Evolutionary conservation across 37 sponge, comb jelly and placozoan species (phyloP).

Genomic region (Aplysina aerophoba): DNA sequence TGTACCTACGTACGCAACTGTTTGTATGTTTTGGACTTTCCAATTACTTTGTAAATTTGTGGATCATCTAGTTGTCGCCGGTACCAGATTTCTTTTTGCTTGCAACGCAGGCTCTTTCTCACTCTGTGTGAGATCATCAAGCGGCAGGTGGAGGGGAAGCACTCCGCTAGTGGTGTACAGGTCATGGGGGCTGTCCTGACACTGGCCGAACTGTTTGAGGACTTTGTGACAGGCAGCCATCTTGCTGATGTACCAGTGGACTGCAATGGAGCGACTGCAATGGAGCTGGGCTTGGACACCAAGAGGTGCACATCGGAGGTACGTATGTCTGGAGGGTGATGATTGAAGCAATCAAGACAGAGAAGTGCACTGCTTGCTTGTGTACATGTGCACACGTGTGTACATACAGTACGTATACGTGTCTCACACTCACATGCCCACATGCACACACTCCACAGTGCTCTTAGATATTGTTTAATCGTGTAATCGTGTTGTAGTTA

Average conservation of each 20-base stretch:
- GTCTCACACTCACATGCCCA: neutral
- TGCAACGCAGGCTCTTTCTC: conserved; percentile 22
- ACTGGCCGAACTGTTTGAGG: conserved; percentile 51
- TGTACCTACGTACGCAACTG: conserved; percentile 25
- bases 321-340: conserved; percentile 30
- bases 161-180: too few species aligned
- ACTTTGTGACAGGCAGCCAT: conserved; percentile 50
- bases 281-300: conserved; percentile 34
- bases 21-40: conserved; percentile 8
- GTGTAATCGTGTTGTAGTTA: too few species aligned
- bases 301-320: conserved; percentile 60
- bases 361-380: neutral
- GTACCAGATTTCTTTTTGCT: too few species aligned
- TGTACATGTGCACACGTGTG: neutral
- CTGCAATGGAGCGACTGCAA: neutral
- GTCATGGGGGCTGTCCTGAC: neutral
- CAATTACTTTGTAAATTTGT: too few species aligned
- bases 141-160: conserved; percentile 17
- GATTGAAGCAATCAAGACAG: too few species aligned
- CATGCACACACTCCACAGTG: too few species aligned
- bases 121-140: conserved; percentile 19
- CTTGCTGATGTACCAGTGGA: conserved; percentile 2
- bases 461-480: too few species aligned
- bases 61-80: too few species aligned
- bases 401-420: neutral